Evolutionary conservation across 2,888 invertebrate species (phyloP), one percentile per base, ranked within the genome.

Genomic region (Sphinx pinastri): DNA sequence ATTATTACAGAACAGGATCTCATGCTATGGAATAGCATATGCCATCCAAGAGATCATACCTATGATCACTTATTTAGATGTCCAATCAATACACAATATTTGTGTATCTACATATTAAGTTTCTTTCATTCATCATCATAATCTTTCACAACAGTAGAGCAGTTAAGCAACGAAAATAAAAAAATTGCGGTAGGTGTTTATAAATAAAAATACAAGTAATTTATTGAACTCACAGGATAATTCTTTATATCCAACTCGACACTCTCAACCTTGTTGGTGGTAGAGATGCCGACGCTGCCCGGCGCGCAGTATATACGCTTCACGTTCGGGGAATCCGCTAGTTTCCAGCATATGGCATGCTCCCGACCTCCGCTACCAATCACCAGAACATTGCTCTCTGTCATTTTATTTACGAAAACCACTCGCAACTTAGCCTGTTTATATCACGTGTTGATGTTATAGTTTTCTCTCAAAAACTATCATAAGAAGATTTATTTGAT

Each of bases 291-390:
- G 79, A 95, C 96, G 92, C 99, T 99, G 51, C 99, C 99, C 14
- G 99, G 99, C 45, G 97, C 95, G 58, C 97, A 97, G 87, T 94
- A 98, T 74, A 99, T 95, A 75, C 94, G 94, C 67, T 95, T 90
- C 38, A 98, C 95, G 84, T 95, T 89, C 14, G 95, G 84, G 60
- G 98, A 99, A 86, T 98, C 96, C 0, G 97, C 94, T 58, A 99
- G 91, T 92, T 99, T 99, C 98, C 99, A 99, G 79, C 97, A 97
- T 81, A 99, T 95, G 6, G 98, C 98, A 93, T 99, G 99, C 91
- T 99, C 99, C 77, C 99, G 96, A 4, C 99, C 99, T 55, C 99
- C 99, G 86, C 96, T 95, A 16, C 99, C 99, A 81, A 99, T 96
- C 69, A 99, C 96, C 76, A 98, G 91, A 74, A 98, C 95, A 81